These are phyloP conservation scores for Bombus terrestris DNA, from an alignment of 1,140 invertebrate genomes.

Conservation along the genomic window DNA sequence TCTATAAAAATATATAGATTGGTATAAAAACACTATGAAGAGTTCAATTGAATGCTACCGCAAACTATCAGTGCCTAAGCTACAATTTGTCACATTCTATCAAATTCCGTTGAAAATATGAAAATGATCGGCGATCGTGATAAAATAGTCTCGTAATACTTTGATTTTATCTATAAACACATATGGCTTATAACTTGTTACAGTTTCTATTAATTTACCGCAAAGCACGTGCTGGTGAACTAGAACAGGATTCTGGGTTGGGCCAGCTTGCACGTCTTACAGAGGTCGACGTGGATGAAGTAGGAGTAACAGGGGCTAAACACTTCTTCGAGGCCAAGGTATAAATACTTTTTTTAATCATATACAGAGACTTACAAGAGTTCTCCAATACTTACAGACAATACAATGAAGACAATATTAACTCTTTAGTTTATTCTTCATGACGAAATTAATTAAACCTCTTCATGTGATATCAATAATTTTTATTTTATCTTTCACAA, in stretches of 20 bases:
- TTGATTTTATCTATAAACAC: background rate
- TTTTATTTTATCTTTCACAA: too few species aligned
- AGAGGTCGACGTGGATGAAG: constrained; percentile 94
- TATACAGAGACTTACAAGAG: too few species aligned
- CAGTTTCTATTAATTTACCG: constrained; percentile 93
- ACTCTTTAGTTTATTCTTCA: too few species aligned
- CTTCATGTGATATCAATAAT: too few species aligned
- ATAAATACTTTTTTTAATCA: constrained; percentile 36
- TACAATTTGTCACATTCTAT: background rate
- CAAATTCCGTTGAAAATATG: background rate
- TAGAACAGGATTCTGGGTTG: constrained; percentile 91
- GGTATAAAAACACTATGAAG: too few species aligned
- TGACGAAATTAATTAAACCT: too few species aligned
- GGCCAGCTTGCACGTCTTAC: constrained; percentile 91
- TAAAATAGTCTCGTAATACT: background rate
- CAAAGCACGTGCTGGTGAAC: constrained; percentile 93
- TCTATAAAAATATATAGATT: too few species aligned
- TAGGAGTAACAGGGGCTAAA: constrained; percentile 94
- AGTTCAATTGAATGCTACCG: too few species aligned
- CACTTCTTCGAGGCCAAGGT: constrained; percentile 96
- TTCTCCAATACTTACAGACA: too few species aligned
- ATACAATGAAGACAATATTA: too few species aligned
- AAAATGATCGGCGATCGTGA: background rate
- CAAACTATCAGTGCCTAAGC: background rate
- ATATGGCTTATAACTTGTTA: constrained; percentile 64